Percentiles rank a stretch among this genome's conserved stretches.
phyloP scores from a whole-genome alignment of 2,888 invertebrate species.

The Embidobia sp. region DNA sequence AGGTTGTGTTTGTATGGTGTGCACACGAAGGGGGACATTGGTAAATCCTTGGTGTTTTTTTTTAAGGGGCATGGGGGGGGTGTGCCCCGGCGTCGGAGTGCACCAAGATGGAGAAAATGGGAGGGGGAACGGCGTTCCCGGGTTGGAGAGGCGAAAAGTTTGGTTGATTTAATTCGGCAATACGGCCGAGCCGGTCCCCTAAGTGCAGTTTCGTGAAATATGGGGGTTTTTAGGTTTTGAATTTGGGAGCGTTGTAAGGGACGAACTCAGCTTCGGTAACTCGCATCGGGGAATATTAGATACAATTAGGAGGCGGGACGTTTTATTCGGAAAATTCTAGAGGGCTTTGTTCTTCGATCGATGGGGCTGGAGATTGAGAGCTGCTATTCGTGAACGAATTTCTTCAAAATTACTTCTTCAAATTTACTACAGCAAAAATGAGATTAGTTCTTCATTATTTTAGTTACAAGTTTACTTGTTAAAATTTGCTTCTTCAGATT shows the following conservation, averaged over 20 bases:
- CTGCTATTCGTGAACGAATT: too few species aligned
- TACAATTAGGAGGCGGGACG: slow-evolving; percentile 16
- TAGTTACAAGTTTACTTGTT: too few species aligned
- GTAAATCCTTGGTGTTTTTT: slow-evolving; percentile 48
- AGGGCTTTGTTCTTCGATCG: too few species aligned
- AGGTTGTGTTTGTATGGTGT: too few species aligned
- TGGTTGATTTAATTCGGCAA: slow-evolving; percentile 40
- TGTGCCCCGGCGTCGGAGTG: background rate
- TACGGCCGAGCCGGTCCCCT: slow-evolving; percentile 31
- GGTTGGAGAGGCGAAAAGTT: slow-evolving; percentile 26
- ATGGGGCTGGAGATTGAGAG: too few species aligned
- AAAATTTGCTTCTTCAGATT: too few species aligned
- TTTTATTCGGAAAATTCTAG: too few species aligned
- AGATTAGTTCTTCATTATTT: too few species aligned
- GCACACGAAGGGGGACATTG: too few species aligned
- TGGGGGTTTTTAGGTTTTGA: slow-evolving; percentile 34
- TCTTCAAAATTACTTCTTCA: too few species aligned
- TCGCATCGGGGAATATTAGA: slow-evolving; percentile 14
- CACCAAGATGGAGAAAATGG: too few species aligned
- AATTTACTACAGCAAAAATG: too few species aligned
- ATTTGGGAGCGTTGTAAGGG: slow-evolving; percentile 5
- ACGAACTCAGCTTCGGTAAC: background rate
- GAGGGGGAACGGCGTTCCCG: slow-evolving; percentile 5
- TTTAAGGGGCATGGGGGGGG: background rate
- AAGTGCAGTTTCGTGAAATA: slow-evolving; percentile 48